Evolutionary conservation across 1,140 invertebrate genomes (phyloP).

Genomic region (Grapholita molesta): DNA sequence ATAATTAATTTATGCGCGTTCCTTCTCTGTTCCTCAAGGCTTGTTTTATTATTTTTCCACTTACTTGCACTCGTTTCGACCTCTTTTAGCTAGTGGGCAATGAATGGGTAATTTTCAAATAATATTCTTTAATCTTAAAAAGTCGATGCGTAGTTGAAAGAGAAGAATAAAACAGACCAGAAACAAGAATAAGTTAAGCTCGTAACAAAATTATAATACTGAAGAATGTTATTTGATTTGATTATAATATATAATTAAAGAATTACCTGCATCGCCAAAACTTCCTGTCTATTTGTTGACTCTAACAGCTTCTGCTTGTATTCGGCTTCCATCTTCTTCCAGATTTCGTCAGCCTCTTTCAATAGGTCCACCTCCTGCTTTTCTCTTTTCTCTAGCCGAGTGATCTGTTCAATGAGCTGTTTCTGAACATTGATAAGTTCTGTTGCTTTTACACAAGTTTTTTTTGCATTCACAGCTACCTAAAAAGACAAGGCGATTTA

Average conservation of each 20-base stretch:
- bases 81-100: slow-evolving; percentile 42
- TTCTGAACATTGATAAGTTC: slow-evolving; percentile 42
- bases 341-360: slow-evolving; percentile 62
- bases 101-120: too few species aligned
- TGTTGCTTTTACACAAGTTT: slow-evolving; percentile 43
- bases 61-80: slow-evolving; percentile 47
- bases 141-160: too few species aligned
- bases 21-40: slow-evolving; percentile 50
- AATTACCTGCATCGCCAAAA: slow-evolving; percentile 45
- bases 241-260: too few species aligned
- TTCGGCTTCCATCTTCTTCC: slow-evolving; percentile 59
- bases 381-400: slow-evolving; percentile 48
- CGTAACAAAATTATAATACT: too few species aligned
- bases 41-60: slow-evolving; percentile 64
- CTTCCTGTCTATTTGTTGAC: slow-evolving; percentile 46
- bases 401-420: slow-evolving; percentile 48
- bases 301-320: slow-evolving; percentile 58
- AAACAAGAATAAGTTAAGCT: too few species aligned
- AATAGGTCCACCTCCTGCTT: slow-evolving; percentile 43
- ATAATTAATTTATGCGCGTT: slow-evolving; percentile 46
- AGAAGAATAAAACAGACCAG: too few species aligned
- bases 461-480: slow-evolving; percentile 55
- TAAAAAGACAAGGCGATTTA: slow-evolving; percentile 24
- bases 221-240: too few species aligned
- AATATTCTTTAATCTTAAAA: too few species aligned